Percentiles rank a stretch among this genome's conserved stretches.
Evolutionary conservation across 2,797 vertebrate species (phyloP).

Genomic region (Bradypus variegatus): DNA sequence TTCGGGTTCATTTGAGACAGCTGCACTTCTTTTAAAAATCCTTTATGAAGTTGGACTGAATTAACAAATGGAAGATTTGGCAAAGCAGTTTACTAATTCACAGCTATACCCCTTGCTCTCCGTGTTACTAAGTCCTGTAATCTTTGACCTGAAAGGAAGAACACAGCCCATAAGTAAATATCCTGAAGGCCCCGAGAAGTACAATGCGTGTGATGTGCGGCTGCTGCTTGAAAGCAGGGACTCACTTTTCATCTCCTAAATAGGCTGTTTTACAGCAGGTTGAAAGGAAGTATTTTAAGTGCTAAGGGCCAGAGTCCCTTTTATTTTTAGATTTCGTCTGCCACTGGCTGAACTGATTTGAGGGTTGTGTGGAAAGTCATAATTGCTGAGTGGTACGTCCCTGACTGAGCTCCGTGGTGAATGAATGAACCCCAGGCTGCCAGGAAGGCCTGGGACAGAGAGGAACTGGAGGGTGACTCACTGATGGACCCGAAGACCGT

Average conservation of each 20-base stretch:
- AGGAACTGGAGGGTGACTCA: slow-evolving; percentile 69
- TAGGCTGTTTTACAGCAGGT: slow-evolving; percentile 50
- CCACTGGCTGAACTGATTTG: slow-evolving; percentile 50
- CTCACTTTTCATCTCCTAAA: slow-evolving; percentile 58
- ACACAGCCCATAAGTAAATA: slow-evolving; percentile 61
- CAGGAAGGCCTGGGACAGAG: slow-evolving; percentile 64
- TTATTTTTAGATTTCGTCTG: slow-evolving; percentile 65
- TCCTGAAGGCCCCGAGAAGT: slow-evolving; percentile 59
- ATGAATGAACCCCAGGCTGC: slow-evolving; percentile 61
- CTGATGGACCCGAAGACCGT: slow-evolving; percentile 51
- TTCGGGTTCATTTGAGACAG: slow-evolving; percentile 45
- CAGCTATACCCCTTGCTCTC: slow-evolving; percentile 45
- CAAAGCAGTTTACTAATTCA: slow-evolving; percentile 54
- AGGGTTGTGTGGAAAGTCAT: background rate
- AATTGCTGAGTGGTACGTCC: slow-evolving; percentile 43
- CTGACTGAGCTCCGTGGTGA: slow-evolving; percentile 56
- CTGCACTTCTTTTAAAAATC: slow-evolving; percentile 13
- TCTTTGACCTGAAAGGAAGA: slow-evolving; percentile 69
- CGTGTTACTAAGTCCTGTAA: slow-evolving; percentile 57
- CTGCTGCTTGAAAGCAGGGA: slow-evolving; percentile 54
- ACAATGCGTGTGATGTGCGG: slow-evolving; percentile 52
- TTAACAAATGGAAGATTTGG: slow-evolving; percentile 51
- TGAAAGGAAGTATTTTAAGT: slow-evolving; percentile 63
- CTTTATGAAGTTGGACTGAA: slow-evolving; percentile 50
- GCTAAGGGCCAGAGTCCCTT: slow-evolving; percentile 50